phyloP scores from a whole-genome alignment of 1,140 invertebrate species.

The Cheumatopsyche charites region DNA sequence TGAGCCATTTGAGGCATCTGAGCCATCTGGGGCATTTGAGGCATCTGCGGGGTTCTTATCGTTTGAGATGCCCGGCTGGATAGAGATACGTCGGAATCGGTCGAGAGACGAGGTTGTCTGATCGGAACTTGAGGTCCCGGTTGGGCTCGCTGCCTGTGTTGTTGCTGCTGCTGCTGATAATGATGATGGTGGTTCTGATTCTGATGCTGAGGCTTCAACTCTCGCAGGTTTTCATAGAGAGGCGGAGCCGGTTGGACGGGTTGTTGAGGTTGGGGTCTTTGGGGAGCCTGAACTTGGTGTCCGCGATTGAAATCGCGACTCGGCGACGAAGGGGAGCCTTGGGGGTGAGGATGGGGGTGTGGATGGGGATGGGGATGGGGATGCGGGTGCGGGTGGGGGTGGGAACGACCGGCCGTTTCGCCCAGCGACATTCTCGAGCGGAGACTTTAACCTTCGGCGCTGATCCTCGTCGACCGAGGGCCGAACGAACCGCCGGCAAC shows the following conservation, averaged over 20 bases:
- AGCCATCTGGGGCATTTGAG: constrained; percentile 25
- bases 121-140: constrained; percentile 58
- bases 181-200: not conserved
- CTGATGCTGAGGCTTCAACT: constrained; percentile 27
- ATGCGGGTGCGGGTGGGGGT: not conserved
- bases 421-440: constrained; percentile 1
- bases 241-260: constrained; percentile 58
- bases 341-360: constrained; percentile 51
- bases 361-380: constrained; percentile 52
- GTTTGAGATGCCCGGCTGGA: too few species aligned
- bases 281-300: constrained; percentile 50
- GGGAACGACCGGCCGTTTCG: not conserved
- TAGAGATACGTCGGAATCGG: not conserved
- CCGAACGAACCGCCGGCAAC: not conserved
- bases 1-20: constrained; percentile 42
- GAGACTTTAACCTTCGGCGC: too few species aligned
- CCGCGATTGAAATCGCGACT: not conserved
- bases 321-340: not conserved
- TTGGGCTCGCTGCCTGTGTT: constrained; percentile 49
- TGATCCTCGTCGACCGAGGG: not conserved
- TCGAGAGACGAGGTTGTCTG: not conserved
- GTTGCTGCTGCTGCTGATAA: constrained; percentile 45
- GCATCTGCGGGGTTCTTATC: constrained; percentile 53
- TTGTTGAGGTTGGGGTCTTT: constrained; percentile 59
- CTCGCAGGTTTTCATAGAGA: constrained; percentile 75